Evolutionary conservation across 2,888 invertebrate species (phyloP).

Genomic region (Spisula subtruncata): DNA sequence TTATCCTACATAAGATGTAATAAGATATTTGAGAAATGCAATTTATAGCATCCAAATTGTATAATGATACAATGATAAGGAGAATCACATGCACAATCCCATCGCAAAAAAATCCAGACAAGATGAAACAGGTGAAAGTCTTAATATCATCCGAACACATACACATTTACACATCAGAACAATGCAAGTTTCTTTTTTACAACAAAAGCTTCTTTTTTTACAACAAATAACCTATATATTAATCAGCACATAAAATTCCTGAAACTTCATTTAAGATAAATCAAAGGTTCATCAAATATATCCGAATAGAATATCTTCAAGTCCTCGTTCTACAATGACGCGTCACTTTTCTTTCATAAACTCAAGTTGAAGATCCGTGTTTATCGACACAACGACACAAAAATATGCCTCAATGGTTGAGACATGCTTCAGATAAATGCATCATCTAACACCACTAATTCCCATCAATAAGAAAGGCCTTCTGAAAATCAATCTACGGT

Average conservation of each 20-base stretch:
- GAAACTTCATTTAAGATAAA: slow-evolving; percentile 1
- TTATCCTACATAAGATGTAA: no score
- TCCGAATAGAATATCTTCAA: slow-evolving; percentile 8
- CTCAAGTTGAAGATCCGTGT: slow-evolving; percentile 42
- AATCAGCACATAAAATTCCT: background rate
- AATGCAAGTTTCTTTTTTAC: no score
- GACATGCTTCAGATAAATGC: slow-evolving; percentile 43
- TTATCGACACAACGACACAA: slow-evolving; percentile 43
- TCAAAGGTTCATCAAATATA: background rate
- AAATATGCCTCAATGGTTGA: slow-evolving; percentile 11
- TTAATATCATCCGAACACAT: no score
- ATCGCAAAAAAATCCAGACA: no score
- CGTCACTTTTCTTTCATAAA: slow-evolving; percentile 54
- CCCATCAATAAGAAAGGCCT: slow-evolving; percentile 61
- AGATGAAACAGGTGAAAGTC: no score
- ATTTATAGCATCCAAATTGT: no score
- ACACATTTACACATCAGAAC: background rate
- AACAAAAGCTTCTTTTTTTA: background rate
- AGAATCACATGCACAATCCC: no score
- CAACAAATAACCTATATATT: background rate
- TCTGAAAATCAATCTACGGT: slow-evolving; percentile 67
- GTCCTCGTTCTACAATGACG: slow-evolving; percentile 35
- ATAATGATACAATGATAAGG: no score
- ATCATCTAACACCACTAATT: slow-evolving; percentile 63
- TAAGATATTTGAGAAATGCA: no score